phyloP scores from a whole-genome alignment of 2,797 vertebrate genomes.

The Oceanodroma leucorhoa region DNA sequence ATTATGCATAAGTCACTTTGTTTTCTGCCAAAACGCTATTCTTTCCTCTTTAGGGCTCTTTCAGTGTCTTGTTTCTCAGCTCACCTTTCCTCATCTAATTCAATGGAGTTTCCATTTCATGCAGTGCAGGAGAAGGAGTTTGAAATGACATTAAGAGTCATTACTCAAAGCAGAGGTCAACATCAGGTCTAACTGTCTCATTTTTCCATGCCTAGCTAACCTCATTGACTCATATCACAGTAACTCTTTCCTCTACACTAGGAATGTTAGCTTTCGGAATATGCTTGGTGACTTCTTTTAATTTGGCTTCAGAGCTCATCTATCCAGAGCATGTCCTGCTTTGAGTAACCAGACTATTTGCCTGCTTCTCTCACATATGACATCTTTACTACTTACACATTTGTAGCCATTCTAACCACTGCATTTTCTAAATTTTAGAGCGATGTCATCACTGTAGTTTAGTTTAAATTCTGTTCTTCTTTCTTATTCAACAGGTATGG shows the following conservation, averaged over 20 bases:
- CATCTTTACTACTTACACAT: conserved; percentile 84
- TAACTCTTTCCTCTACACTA: conserved; percentile 87
- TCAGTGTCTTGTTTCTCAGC: conserved; percentile 70
- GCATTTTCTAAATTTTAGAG: conserved; percentile 67
- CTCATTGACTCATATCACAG: conserved; percentile 75
- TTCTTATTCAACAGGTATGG: conserved; percentile 88
- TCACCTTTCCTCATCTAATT: conserved; percentile 82
- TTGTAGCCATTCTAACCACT: conserved; percentile 84
- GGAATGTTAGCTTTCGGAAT: conserved; percentile 83
- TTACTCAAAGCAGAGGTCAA: conserved; percentile 87
- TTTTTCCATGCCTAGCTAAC: conserved; percentile 81
- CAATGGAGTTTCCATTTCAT: conserved; percentile 82
- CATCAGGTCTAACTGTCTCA: conserved; percentile 80
- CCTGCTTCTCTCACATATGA: conserved; percentile 81
- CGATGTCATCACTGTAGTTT: not conserved
- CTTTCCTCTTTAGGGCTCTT: conserved; percentile 79
- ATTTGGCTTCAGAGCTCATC: conserved; percentile 88
- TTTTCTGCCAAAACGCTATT: conserved; percentile 76
- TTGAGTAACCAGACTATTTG: conserved; percentile 91
- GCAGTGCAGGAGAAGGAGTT: conserved; percentile 86
- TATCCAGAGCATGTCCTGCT: conserved; percentile 92
- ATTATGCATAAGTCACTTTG: conserved; percentile 89
- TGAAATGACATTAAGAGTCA: conserved; percentile 85
- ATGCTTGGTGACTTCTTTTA: conserved; percentile 86
- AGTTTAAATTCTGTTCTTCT: conserved; percentile 38